Evolutionary conservation across 2,888 invertebrate species (phyloP).

Genomic region (Heteropelma amictum): DNA sequence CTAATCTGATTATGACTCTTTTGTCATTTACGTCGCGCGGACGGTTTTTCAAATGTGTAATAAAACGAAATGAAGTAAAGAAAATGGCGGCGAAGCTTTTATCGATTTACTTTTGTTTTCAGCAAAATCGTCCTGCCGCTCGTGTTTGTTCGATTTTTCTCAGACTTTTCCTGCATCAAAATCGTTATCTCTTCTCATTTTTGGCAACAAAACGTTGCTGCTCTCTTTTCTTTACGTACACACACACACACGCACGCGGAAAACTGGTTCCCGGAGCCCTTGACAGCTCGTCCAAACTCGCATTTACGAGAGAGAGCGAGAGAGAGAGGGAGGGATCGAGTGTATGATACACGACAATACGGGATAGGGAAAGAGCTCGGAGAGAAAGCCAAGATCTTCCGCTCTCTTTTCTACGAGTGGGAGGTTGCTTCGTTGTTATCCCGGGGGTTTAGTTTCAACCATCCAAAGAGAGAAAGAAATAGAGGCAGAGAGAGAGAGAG

Average conservation of each 20-base stretch:
- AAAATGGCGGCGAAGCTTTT: no score
- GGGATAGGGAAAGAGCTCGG: conserved; percentile 46
- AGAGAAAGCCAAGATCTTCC: conserved; percentile 48
- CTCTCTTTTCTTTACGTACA: not conserved
- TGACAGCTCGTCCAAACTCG: conserved; percentile 6
- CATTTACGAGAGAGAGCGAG: no score
- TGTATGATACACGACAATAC: not conserved
- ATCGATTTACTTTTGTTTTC: no score
- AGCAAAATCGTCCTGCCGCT: no score
- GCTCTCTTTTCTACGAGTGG: conserved; percentile 45
- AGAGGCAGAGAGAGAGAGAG: conserved; percentile 41
- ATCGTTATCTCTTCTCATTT: conserved; percentile 63
- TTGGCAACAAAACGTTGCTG: conserved; percentile 69
- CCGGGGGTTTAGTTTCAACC: conserved; percentile 41
- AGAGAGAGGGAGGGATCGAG: not conserved
- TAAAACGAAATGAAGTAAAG: no score
- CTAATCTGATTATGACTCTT: no score
- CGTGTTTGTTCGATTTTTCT: no score
- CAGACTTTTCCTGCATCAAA: no score
- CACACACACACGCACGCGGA: not conserved
- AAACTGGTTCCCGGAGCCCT: conserved; percentile 16
- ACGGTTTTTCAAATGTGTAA: no score
- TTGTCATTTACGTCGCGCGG: no score
- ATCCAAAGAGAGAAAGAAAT: conserved; percentile 26
- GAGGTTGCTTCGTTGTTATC: conserved; percentile 29